phyloP scores from a whole-genome alignment of 1,140 invertebrate genomes.

The Orius insidiosus region DNA sequence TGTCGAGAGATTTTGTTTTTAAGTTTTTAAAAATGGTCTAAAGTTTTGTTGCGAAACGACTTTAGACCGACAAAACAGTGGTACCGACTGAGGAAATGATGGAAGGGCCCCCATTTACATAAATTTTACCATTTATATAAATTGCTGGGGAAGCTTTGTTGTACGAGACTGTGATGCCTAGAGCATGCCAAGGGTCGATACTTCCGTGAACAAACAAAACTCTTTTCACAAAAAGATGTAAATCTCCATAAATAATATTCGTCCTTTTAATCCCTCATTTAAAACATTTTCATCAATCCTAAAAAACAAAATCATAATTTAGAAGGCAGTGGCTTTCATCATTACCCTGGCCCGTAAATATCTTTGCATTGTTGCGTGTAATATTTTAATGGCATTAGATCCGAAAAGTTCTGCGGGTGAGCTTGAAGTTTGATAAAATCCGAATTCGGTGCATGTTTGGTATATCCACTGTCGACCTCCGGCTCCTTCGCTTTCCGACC shows the following conservation, averaged over 20 bases:
- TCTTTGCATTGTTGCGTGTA: conserved; percentile 68
- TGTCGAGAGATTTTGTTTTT: background rate
- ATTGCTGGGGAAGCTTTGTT: conserved; percentile 38
- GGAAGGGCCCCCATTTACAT: background rate
- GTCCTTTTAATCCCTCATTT: conserved; percentile 44
- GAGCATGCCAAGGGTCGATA: conserved; percentile 84
- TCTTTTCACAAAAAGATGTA: conserved; percentile 47
- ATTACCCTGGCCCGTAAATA: conserved; percentile 47
- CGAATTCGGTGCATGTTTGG: conserved; percentile 90
- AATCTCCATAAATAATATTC: conserved; percentile 64
- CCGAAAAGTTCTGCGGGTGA: conserved; percentile 42
- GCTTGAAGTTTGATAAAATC: conserved; percentile 78
- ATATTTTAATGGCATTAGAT: conserved; percentile 54
- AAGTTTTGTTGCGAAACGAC: no score
- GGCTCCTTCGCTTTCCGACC: conserved; percentile 27
- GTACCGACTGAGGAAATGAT: background rate
- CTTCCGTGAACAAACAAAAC: conserved; percentile 80
- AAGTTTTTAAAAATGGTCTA: no score
- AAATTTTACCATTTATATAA: conserved; percentile 35
- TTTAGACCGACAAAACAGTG: no score
- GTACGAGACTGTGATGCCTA: conserved; percentile 45
- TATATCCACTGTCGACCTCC: conserved; percentile 76
- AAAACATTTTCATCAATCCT: conserved; percentile 42
- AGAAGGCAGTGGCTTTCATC: background rate
- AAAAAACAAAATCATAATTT: background rate